These are phyloP conservation scores for Phataginus tetradactyla DNA, from an alignment of 2,797 vertebrate species.

Conservation along the genomic window DNA sequence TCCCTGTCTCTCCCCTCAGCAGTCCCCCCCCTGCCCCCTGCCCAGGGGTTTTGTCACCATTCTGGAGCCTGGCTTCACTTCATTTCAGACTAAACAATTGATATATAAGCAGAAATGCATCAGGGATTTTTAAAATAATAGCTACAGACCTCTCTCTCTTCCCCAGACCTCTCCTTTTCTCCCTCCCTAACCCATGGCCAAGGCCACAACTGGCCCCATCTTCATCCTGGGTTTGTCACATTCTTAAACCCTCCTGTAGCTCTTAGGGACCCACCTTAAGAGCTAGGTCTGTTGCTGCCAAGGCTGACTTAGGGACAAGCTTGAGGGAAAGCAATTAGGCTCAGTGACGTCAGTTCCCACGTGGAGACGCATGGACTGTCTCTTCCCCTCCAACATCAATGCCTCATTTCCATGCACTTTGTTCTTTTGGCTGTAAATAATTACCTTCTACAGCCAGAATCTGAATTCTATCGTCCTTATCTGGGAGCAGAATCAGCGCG, in stretches of 20 bases:
- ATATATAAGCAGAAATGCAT: background rate
- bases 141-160: background rate
- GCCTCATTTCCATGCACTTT: background rate
- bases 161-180: background rate
- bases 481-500: slow-evolving; percentile 38
- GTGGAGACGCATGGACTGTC: background rate
- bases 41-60: background rate
- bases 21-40: too few species aligned
- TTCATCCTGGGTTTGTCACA: background rate
- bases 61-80: background rate
- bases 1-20: background rate
- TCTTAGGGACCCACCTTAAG: background rate
- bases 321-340: slow-evolving; percentile 43
- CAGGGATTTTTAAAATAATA: background rate
- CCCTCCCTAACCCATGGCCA: background rate
- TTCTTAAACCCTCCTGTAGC: background rate
- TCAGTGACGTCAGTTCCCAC: background rate
- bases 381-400: background rate
- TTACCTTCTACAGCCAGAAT: background rate
- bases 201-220: background rate
- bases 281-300: background rate
- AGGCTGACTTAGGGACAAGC: background rate
- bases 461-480: slow-evolving; percentile 16
- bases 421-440: background rate
- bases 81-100: background rate